phyloP scores from a whole-genome alignment of 2,113 vertebrate species.

The Silurus glanis region DNA sequence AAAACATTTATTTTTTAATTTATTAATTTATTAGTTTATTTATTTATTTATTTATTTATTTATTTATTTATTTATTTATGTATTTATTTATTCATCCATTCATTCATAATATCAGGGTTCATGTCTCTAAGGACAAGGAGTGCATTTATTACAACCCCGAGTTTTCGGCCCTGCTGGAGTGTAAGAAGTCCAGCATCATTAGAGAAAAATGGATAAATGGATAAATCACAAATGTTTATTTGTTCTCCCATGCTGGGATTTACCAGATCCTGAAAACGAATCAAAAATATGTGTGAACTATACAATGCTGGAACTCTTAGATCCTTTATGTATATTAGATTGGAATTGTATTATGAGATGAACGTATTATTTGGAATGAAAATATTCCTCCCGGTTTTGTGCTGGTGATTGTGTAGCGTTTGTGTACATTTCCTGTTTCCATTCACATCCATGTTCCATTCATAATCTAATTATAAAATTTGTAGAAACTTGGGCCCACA shows the following conservation, averaged over 20 bases:
- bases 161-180: too few relatives aligned
- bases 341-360: neutral
- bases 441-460: neutral
- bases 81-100: too few relatives aligned
- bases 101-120: too few relatives aligned
- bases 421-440: neutral
- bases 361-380: neutral
- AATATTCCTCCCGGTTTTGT: neutral
- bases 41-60: too few relatives aligned
- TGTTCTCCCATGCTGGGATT: neutral
- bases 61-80: too few relatives aligned
- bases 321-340: neutral
- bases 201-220: neutral
- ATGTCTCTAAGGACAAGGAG: too few relatives aligned
- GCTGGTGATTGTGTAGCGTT: neutral
- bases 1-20: neutral
- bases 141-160: too few relatives aligned
- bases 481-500: too few relatives aligned
- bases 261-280: neutral
- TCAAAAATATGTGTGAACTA: neutral
- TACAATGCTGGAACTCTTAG: neutral
- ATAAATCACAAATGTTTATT: neutral
- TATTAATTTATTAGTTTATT: too few relatives aligned
- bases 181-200: neutral
- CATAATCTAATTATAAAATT: too few relatives aligned